Evolutionary conservation across 2,888 invertebrate species (phyloP), one percentile per base, ranked within the genome.

Genomic region (Ennomos erosarius): DNA sequence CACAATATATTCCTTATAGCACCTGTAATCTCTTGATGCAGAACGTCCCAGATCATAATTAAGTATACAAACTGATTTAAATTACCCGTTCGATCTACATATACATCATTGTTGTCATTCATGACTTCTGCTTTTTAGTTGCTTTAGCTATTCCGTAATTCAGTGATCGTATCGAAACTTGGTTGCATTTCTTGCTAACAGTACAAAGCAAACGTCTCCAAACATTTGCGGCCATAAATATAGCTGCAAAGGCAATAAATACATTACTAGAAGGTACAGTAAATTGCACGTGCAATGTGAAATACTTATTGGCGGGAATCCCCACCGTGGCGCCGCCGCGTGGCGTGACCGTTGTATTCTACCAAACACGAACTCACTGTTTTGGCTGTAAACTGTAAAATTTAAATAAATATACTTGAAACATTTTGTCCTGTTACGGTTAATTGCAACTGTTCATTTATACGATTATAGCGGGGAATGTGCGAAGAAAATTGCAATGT

Each of bases 261-360:
- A 65, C 64, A 59, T 67, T 67, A 62, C 65, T 57, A 64, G 68
- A 72, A 71, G 51, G 73, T 69, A 69, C 69, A 70, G 74, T 80
- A 76, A 78, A 79, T 77, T 80, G 76, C 79, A 80, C 78, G 78
- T 79, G 81, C 70, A 71, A 77, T 71, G 71, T 72, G 70, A 77
- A 76, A 74, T 73, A 73, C 65, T 67, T 73, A 76, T 68, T 64
- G 73, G 68, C 71, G 81, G 84, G 81, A 84, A 77, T 78, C 72
- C 80, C 81, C 75, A 62, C 33, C 55, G 62, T 68, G 70, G 73
- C 73, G 78, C 73, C 71, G 67, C 66, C 45, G 46, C 42, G 69
- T 86, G 70, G 82, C 87, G 87, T 87, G 86, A 85, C 84, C 79
- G 67, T 38, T 26, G 26, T 26, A 79, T 78, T 75, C 74, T 72